Evolutionary conservation across 53 echinoderm and acorn worm genomes (phyloP).

Genomic region (Luidia sarsii): DNA sequence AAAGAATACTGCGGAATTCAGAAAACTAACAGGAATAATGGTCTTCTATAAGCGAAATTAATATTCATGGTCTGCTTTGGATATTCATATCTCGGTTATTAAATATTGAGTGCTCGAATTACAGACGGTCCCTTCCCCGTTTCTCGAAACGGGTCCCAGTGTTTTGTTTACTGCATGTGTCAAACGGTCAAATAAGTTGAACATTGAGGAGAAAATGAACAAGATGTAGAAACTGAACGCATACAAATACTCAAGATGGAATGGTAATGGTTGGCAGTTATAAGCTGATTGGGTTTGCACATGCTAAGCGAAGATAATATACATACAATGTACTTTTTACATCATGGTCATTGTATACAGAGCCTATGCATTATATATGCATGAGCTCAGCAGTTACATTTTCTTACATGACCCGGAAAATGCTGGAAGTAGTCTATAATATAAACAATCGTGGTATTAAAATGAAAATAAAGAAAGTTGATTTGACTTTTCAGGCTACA

Average conservation of each 20-base stretch:
- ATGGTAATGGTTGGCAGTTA: constrained; percentile 48
- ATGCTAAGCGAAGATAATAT: constrained; percentile 43
- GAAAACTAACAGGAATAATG: background rate
- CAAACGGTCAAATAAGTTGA: background rate
- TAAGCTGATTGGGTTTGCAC: constrained; percentile 17
- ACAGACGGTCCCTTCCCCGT: background rate
- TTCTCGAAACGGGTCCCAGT: no score
- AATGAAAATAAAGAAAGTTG: background rate
- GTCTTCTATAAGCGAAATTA: constrained; percentile 4
- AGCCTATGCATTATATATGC: constrained; percentile 34
- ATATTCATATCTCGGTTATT: background rate
- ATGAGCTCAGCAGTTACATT: constrained; percentile 1
- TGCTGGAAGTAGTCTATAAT: no score
- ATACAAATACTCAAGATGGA: constrained; percentile 48
- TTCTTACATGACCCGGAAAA: no score
- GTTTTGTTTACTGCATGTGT: background rate
- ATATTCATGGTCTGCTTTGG: constrained; percentile 3
- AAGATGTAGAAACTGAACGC: constrained; percentile 24
- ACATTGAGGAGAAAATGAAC: constrained; percentile 13
- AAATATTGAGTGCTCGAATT: background rate
- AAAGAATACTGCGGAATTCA: constrained; percentile 26
- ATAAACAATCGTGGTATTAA: no score
- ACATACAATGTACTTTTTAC: constrained; percentile 37
- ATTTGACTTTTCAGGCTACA: no score
- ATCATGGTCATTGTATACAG: constrained; percentile 35